Base-by-base conservation (phyloP, 2,888 invertebrate species). In the Tridacna crocea region DNA sequence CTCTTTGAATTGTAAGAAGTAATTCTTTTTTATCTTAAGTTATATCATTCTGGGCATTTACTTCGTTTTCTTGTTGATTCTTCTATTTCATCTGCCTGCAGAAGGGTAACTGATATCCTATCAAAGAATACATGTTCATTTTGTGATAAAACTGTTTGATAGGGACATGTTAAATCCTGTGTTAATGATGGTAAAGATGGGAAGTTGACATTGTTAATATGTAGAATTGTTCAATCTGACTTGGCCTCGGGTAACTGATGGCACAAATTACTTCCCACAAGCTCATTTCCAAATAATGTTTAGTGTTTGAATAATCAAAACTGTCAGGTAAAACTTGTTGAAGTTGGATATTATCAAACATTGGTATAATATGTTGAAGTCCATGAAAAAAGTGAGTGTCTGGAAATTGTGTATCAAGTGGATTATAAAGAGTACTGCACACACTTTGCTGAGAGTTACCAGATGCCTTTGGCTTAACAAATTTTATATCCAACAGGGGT, bases 381-480 rank as follows among this genome's bases (percentile, higher is more conserved):
- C 48, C 60, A 60, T 17, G 48, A 24, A 76, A 48, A 26, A 76
- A 66, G 2, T 48, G 2, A 11, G 48, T 47, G 36, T 72, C 72
- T 51, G 72, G 72, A 72, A 72, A 77, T 17, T 61, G 48, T 26
- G 63, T 72, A 8, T 63, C 51, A 19, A 72, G 17, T n/a, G 72
- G 72, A 51, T 77, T 77, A 51, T 72, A 77, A 26, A 72, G 51
- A 11, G 77, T 77, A 47, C 77, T 72, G 46, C 77, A 77, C 11
- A 77, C 77, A 77, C 72, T 72, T 51, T 36, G 63, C 48, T 77
- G 63, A 12, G 77, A 77, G 19, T 77, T 66, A 15, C 36, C 13
- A 46, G 26, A 15, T 15, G 72, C 48, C 24, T 72, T 72, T 48
- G 68, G 68, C 36, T 68, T 68, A 19, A 68, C 68, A 68, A 68